Evolutionary conservation across 2,888 invertebrate species (phyloP), one percentile per base, ranked within the genome.

Genomic region (Stenoptilia bipunctidactyla): DNA sequence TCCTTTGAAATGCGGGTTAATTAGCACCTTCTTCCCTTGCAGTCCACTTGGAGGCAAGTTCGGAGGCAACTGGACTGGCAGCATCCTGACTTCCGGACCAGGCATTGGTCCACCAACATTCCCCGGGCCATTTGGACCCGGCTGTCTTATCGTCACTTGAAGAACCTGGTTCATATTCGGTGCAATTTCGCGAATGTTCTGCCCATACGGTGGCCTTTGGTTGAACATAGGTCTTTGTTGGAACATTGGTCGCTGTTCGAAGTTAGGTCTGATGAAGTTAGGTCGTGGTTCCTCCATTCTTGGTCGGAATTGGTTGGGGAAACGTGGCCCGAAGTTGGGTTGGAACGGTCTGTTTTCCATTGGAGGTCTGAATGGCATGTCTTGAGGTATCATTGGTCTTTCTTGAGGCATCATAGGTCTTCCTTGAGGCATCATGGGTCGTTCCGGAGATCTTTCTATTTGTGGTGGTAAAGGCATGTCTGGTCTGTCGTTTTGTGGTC

Each of bases 1-100:
- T 12, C 87, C 90, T 63, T 87, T 86, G 53, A 87, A 89, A 58
- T 89, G 88, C 5, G 88, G 92, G 74, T 87, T 91, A 56, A 89
- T 91, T 54, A 86, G 82, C 61, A 86, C 91, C 61, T 87, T 91
- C 69, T 85, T 88, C n/a, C 80, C 82, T 0, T 71, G 61, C 15
- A 79, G 37, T 0, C 85, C 85, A 0, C 65, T 66, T 0, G 75
- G 69, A 0, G 75, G 69, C 35, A 68, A 45, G 25, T 60, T 60
- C 0, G 68, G 59, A 0, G 80, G 74, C 2, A 75, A 40, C 10
- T 69, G 58, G 2, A 79, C 66, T 1, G 82, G 82, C 44, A 79
- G 45, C 80, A 82, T 80, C 2, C 79, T 54, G 2, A 82, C 76
- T 53, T 79, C 79, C 0, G 58, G 77, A 1, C 20, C 37, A 1